Evolutionary conservation across 2,888 invertebrate genomes (phyloP), one percentile per base, ranked within the genome.

Genomic region (Eupithecia abbreviata): DNA sequence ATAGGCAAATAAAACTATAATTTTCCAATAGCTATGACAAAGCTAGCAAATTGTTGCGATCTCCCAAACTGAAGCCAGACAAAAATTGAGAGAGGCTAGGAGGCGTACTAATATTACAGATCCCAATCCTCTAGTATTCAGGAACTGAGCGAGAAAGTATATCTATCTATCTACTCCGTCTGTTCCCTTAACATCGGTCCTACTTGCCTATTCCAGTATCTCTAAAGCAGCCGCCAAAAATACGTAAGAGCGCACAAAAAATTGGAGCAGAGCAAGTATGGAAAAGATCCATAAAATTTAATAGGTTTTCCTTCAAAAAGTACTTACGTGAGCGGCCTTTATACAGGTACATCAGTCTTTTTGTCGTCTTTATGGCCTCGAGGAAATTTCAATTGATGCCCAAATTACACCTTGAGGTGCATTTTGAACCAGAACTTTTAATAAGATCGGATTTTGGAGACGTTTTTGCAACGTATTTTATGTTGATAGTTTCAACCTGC

Each of bases 241-340:
- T 78, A 76, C 84, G 85, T 81, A 81, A 79, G 84, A 84, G 86
- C 83, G 86, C 87, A 87, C 89, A 93, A 93, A 92, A 94, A 94
- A 94, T 92, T 94, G 93, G 94, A 94, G 93, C 94, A 94, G 86
- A 86, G 87, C 93, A 87, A 86, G 92, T 93, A 93, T 93, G 94
- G 93, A 93, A 92, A 93, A 93, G 91, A 89, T 87, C 88, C 93
- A 91, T 94, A 93, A 94, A 94, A 94, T 92, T 94, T 93, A 93
- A 94, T 94, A 93, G 91, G 92, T 89, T 93, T 94, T 93, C 92
- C 93, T 90, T 88, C 91, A 92, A 93, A 92, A 93, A 92, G 88
- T 83, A 89, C 89, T 90, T 91, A 93, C 93, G 93, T 93, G 93
- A 88, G 86, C 62, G 79, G 93, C 84, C 84, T 93, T 85, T 89